Base-by-base conservation (phyloP, 2,797 vertebrate species). In the Sebastolobus alascanus region DNA sequence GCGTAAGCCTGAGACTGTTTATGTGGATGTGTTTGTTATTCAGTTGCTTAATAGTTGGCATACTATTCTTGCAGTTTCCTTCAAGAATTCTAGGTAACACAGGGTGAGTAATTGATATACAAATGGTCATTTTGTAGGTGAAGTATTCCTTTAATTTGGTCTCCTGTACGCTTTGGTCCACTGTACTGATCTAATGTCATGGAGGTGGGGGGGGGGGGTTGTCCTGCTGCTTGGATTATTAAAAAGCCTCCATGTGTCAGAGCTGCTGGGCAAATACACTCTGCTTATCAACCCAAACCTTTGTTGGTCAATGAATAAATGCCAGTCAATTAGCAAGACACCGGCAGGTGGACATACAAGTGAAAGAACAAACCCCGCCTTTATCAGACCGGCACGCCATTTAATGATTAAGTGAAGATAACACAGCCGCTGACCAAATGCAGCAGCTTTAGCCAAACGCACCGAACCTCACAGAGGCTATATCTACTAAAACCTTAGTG, bases 251-350 rank as follows among this genome's bases (percentile, higher is more conserved):
- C 33, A 54, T 65, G 52, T 35, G 64, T 79, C 67, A 8, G 10
- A 67, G 69, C 59, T 11, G 18, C 60, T 61, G 43, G 55, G 16
- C 59, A 86, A 90, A 91, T 50, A 80, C 67, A 58, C 27, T 10
- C 22, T 66, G 43, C 82, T 85, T 87, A 86, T 90, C 83, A 77
- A 55, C 20, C 63, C 46, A 73, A 73, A 78, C 71, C 75, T 73
- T 84, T 84, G 77, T 69, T 60, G 56, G 68, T 69, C 77, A 56
- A 25, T 83, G 67, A 77, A 79, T 82, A 73, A 74, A 84, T 79
- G 31, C 18, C 50, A 35, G 68, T 73, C 68, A 82, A 81, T 85
- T 75, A 77, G 76, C 50, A 43, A 29, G 55, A 80, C 81, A 54
- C 60, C n/a, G 68, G 46, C 83, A 82, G 82, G 66, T 79, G 80